Evolutionary conservation across 2,797 vertebrate species (phyloP), one percentile per base, ranked within the genome.

Genomic region (Champsocephalus gunnari): DNA sequence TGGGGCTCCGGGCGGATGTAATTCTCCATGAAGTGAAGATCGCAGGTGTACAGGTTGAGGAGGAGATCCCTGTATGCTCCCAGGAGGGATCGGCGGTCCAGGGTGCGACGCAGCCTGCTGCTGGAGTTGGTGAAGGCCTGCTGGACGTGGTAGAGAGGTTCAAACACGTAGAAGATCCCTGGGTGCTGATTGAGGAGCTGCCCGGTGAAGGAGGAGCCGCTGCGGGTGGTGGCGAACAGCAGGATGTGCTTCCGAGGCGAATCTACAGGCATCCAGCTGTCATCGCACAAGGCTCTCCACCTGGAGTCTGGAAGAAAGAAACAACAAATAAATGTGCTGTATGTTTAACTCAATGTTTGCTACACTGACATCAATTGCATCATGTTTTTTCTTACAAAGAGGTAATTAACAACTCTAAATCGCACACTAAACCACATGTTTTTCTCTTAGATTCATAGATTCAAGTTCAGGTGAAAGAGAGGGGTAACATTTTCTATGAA

Each of bases 141-240:
- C 80, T 96, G 94, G 58, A 95, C 93, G 4, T 96, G 96, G 71
- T 95, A 96, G 72, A 96, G 95, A 1, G 96, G 96, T 75, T 96
- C 96, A 53, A 93, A 96, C 72, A 96, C 84, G 3, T 96, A 96
- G 85, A 96, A 97, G 73, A 96, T 81, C 16, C 84, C 89, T 0
- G 95, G 92, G 86, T 96, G 94, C 80, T 96, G 96, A 88, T 96
- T 96, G 75, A 97, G 94, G 47, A 96, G 91, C 82, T 96, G 95
- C 6, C 95, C 96, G 0, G 96, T 94, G 84, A 96, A 96, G 56
- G 96, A 96, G 3, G 95, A 97, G 45, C 95, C 95, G 2, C 95
- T 96, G 54, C 95, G 94, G 0, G 95, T 96, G 71, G 94, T 95
- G 59, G 96, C 93, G n/a, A 96, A 95, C 60, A 96, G 91, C 45